Conservation (phyloP, 2,888 invertebrate species). For the Pogonocherus hispidulus region DNA sequence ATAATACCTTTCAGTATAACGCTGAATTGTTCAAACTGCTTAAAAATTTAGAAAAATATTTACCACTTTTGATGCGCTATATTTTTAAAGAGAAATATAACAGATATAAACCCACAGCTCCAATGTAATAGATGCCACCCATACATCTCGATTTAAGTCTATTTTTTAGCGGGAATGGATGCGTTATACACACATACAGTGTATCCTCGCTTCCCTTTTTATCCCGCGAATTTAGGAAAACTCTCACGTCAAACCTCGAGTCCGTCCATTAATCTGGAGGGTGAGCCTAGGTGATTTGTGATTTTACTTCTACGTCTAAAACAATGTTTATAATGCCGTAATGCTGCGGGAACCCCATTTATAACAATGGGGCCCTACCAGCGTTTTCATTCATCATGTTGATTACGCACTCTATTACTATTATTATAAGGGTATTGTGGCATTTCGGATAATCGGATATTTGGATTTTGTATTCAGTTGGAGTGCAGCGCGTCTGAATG, state of each 20-base stretch:
- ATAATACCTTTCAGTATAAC: too few species aligned
- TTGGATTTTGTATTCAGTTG: constrained; percentile 20
- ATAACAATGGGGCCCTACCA: constrained; percentile 43
- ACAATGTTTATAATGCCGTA: constrained; percentile 53
- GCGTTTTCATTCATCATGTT: constrained; percentile 48
- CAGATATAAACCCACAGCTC: too few species aligned
- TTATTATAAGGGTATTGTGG: constrained; percentile 33
- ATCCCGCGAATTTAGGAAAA: constrained; percentile 17
- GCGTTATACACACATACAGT: neutral
- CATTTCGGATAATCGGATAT: constrained; percentile 30
- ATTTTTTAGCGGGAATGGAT: neutral
- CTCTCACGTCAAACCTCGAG: constrained; percentile 19
- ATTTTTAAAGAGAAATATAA: too few species aligned
- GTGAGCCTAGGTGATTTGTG: constrained; percentile 32
- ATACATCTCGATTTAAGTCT: too few species aligned
- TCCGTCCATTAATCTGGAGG: constrained; percentile 33
- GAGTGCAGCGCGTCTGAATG: neutral
- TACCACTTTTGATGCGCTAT: too few species aligned
- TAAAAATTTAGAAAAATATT: too few species aligned
- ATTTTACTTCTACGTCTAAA: constrained; percentile 37
- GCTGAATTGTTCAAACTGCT: too few species aligned
- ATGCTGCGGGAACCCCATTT: constrained; percentile 43
- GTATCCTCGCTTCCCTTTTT: constrained; percentile 9
- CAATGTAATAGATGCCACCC: too few species aligned
- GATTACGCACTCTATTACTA: constrained; percentile 41